Base-by-base conservation (phyloP, 2,888 invertebrate species). In the Drosophila tripunctata region DNA sequence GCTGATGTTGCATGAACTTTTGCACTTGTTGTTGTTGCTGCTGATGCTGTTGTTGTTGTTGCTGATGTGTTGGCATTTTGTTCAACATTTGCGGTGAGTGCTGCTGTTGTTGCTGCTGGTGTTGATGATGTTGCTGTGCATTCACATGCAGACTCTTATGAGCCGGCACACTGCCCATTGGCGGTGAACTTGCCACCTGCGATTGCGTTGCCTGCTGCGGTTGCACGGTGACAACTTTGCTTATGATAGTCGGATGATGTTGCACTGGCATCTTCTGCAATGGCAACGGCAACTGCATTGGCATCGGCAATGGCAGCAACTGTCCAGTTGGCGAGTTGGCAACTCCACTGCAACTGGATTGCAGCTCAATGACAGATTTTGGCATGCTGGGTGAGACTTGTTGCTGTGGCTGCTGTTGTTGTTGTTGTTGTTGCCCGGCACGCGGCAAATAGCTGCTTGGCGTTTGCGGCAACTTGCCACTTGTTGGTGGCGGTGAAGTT, bases 321-420 rank as follows among this genome's bases (percentile, higher is more conserved):
- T 88, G 87, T 10, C 83, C 72, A 17, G 48, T 27, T 15, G 61
- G 8, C 3, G 48, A 5, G 12, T 31, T 24, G 14, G 7, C 19
- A 21, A 33, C 10, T 17, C 19, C 22, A 33, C 10, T 17, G 35
- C 27, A 21, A 24, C 31, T 22, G 4, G 85, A 71, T 19, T 72
- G 81, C 56, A 81, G 7, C 24, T 88, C 89, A 6, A 85, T 82
- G 88, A 90, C 85, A 89, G 93, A 85, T 92, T 93, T 88, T 22
- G 70, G 48, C 12, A 68, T 61, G 10, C 63, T 38, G 1, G 70
- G 71, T 1, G 78, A 77, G 0, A 60, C 14, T 15, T 63, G 76
- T 17, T 78, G 77, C 14, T 58, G 78, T 90, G 43, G 70, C 44
- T 48, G 78, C 51, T 38, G 82, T 31, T 24, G 83, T 61, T 12